phyloP scores from a whole-genome alignment of 2,113 vertebrate species.

The Burhinus oedicnemus region DNA sequence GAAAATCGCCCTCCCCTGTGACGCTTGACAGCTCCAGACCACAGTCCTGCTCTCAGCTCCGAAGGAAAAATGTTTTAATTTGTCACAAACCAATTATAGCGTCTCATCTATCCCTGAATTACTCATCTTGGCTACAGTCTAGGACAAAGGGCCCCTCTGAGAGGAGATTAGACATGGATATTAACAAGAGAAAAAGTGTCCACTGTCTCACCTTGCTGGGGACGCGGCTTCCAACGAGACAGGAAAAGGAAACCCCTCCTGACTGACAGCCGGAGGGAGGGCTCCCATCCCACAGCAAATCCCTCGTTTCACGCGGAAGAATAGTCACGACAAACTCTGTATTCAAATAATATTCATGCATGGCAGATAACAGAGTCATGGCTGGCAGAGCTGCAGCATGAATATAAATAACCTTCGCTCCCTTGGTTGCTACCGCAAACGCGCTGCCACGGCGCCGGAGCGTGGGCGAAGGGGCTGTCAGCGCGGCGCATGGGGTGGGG shows the following conservation, averaged over 20 bases:
- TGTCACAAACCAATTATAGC: conserved; percentile 74
- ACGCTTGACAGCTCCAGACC: conserved; percentile 67
- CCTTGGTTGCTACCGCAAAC: not conserved
- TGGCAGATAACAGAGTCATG: conserved; percentile 59
- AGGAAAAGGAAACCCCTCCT: conserved; percentile 67
- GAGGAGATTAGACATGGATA: conserved; percentile 73
- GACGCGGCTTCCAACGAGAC: conserved; percentile 36
- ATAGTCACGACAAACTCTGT: conserved; percentile 54
- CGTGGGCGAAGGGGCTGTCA: not conserved
- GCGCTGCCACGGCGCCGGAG: not conserved
- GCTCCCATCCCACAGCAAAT: conserved; percentile 60
- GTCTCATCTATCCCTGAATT: conserved; percentile 72
- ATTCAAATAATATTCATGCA: conserved; percentile 53
- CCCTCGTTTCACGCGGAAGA: conserved; percentile 51
- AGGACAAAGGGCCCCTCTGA: conserved; percentile 72
- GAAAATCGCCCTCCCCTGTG: conserved; percentile 56
- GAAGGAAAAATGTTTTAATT: conserved; percentile 71
- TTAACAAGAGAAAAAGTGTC: conserved; percentile 73
- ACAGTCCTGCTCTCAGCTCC: conserved; percentile 66
- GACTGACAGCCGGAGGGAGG: conserved; percentile 64
- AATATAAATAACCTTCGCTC: conserved; percentile 47
- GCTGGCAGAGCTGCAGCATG: conserved; percentile 49
- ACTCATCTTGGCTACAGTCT: conserved; percentile 69
- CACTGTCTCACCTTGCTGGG: conserved; percentile 71
- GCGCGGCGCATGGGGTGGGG: accelerated